Base-by-base conservation (phyloP, 1,140 invertebrate genomes). In the Pseudomyrmex gracilis region DNA sequence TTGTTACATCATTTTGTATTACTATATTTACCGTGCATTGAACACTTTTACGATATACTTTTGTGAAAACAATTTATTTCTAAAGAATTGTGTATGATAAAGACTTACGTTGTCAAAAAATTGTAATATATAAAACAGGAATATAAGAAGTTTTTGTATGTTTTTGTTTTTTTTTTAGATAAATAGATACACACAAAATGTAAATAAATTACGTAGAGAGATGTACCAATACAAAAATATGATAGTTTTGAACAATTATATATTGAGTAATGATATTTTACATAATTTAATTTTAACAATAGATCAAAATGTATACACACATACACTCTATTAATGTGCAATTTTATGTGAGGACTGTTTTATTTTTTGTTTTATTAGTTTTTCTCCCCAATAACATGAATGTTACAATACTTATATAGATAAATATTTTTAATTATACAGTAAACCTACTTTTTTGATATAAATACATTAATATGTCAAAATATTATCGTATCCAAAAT, bases 161-260 rank as follows among this genome's bases (percentile, higher is more conserved):
- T 82, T 71, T 20, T 22, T 83, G 66, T 22, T 82, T 71, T 20
- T 22, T 83, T 71, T 22, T 64, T 82, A 82, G 49, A 64, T 49
- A 34, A 0, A 55, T 77, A 24, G 73, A 71, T 60, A 34, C 66
- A 7, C 34, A 34, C 34, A 34, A 83, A 70, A 80, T 76, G 82
- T 88, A 78, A 43, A 87, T 76, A 77, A 55, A 67, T 58, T 82
- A 77, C 60, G 64, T 57, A 84, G 84, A 58, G 63, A 73, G 73
- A 82, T 88, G 87, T 88, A 88, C 86, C 87, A 87, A 88, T 88
- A 88, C 87, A 80, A 51, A 82, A 68, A 57, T 8, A 64, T 88
- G 78, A 85, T 60, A 66, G 15, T 64, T 83, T 51, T 77, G 61
- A 82, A 80, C 5, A 58, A 55, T 73, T 63, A 55, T n/a, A 51